A percentile compares a stretch with the other conserved stretches of the same genome.
Evolutionary conservation across 2,797 vertebrate species (phyloP).

Genomic region (Sphenodon punctatus): DNA sequence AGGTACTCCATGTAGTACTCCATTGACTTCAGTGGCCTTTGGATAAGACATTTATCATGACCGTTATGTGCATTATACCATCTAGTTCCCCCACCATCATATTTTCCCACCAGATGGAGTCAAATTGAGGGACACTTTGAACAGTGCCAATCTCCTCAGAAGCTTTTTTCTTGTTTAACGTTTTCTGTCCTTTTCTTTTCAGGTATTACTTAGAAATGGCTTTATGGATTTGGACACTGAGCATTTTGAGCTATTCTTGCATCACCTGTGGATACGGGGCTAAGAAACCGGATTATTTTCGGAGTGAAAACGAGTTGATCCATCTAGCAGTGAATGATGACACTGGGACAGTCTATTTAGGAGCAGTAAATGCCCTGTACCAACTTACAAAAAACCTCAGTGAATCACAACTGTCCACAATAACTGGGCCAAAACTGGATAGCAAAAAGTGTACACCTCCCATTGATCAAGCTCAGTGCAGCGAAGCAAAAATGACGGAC

Average conservation of each 20-base stretch:
- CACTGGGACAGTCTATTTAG: conserved; percentile 89
- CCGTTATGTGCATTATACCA: neutral
- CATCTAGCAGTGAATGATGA: conserved; percentile 73
- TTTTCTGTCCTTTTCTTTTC: neutral
- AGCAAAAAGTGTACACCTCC: conserved; percentile 89
- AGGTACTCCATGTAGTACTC: neutral
- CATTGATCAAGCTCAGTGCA: conserved; percentile 83
- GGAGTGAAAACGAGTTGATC: conserved; percentile 74
- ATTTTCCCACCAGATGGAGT: neutral
- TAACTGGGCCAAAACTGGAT: conserved; percentile 88
- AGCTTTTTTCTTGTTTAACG: neutral
- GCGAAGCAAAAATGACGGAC: conserved; percentile 77
- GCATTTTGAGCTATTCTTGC: conserved; percentile 63
- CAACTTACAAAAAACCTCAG: conserved; percentile 83
- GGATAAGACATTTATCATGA: no score
- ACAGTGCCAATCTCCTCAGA: neutral
- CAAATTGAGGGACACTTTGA: neutral
- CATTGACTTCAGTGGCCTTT: neutral
- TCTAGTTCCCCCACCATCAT: conserved; percentile 13
- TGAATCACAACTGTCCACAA: conserved; percentile 62
- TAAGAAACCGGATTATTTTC: conserved; percentile 64
- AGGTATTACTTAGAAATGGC: conserved; percentile 74
- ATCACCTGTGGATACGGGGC: conserved; percentile 45
- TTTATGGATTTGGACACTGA: conserved; percentile 67
- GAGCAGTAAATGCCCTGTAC: conserved; percentile 87